Percentiles rank a stretch among this genome's conserved stretches.
Evolutionary conservation across 2,888 invertebrate genomes (phyloP).

Genomic region (Dynastes tityus): DNA sequence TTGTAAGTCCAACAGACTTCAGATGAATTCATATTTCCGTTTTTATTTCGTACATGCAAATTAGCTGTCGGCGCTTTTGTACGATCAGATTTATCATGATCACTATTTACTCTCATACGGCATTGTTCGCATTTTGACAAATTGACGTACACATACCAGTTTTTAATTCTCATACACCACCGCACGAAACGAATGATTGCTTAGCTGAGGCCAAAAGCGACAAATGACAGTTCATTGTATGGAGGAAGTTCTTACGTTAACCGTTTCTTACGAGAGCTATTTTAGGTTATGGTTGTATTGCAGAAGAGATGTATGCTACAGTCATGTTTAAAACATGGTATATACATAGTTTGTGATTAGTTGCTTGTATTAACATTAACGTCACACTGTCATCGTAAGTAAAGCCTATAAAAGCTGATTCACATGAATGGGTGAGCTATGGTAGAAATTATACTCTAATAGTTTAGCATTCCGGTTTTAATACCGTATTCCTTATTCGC

Average conservation of each 20-base stretch:
- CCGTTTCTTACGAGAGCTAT: background rate
- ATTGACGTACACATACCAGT: constrained; percentile 31
- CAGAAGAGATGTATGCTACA: background rate
- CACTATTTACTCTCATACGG: constrained; percentile 3
- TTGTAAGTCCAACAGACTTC: constrained; percentile 10
- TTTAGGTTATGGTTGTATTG: background rate
- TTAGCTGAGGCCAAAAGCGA: constrained; percentile 12
- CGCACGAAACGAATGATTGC: constrained; percentile 19
- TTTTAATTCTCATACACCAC: constrained; percentile 27
- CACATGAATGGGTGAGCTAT: background rate
- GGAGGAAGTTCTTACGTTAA: constrained; percentile 3
- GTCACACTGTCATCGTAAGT: background rate
- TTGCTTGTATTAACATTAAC: background rate
- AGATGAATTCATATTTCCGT: constrained; percentile 14
- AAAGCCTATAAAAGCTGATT: background rate
- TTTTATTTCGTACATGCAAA: constrained; percentile 37
- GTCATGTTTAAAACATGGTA: constrained; percentile 15
- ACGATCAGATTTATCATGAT: constrained; percentile 14
- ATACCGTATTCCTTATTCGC: too few relatives aligned
- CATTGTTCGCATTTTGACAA: constrained; percentile 42
- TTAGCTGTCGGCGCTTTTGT: constrained; percentile 32
- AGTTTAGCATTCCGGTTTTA: too few relatives aligned
- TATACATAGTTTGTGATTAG: background rate
- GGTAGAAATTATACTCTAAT: too few relatives aligned
- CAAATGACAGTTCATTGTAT: constrained; percentile 14